Percentiles rank a stretch among this genome's conserved stretches.
Conservation (phyloP, 2,797 vertebrate genomes). For the Chromis chromis region DNA sequence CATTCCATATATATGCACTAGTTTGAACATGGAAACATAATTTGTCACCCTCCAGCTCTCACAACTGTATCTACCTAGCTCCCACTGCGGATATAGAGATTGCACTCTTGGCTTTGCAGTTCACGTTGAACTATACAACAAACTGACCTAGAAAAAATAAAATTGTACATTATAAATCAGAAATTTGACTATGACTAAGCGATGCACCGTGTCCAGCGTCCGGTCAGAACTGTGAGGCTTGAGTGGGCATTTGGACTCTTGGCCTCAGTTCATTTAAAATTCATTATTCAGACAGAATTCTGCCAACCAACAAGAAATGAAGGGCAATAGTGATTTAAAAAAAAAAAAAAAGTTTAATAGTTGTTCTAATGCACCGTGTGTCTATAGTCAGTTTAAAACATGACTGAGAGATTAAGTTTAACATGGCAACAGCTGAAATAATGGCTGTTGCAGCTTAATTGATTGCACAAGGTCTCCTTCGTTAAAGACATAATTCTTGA, state of each 20-base stretch:
- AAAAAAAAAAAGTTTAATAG: too few species aligned
- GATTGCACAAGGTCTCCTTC: neutral
- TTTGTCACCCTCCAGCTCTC: slow-evolving; percentile 1
- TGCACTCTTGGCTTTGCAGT: neutral
- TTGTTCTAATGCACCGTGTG: neutral
- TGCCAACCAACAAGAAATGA: neutral
- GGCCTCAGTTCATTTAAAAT: neutral
- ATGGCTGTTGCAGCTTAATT: neutral
- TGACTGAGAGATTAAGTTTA: neutral
- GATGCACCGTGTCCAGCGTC: neutral
- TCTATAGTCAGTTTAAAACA: neutral
- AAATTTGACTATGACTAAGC: too few species aligned
- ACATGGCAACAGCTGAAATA: too few species aligned
- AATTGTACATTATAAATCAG: too few species aligned
- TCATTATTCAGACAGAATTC: neutral
- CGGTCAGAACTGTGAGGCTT: neutral
- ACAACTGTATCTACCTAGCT: neutral
- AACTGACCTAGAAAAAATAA: too few species aligned
- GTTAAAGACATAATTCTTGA: neutral
- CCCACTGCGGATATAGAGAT: neutral
- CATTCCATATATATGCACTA: neutral
- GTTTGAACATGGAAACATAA: neutral
- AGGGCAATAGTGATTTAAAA: neutral
- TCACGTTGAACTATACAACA: too few species aligned
- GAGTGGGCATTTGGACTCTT: neutral